Base-by-base conservation (phyloP, 2,797 vertebrate species). In the Gymnopithys bicolor region DNA sequence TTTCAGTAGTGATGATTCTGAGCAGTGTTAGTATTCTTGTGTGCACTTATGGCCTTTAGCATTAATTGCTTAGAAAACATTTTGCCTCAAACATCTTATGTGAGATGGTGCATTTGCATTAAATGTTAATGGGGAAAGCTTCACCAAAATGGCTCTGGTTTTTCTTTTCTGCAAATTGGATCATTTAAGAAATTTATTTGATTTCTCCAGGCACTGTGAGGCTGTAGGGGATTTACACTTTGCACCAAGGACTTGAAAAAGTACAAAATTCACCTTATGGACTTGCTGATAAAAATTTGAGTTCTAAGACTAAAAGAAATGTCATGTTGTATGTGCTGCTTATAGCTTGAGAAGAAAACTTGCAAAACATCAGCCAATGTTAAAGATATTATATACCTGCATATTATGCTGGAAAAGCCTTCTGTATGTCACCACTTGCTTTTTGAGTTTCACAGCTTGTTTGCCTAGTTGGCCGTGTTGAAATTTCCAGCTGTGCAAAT, bases 301-400 rank as follows among this genome's bases (percentile, higher is more conserved):
- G 3, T 49, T 68, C 18, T 41, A 52, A 75, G 62, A 55, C 15
- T 37, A 15, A 63, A 74, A 84, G 21, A 84, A 78, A 55, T 22
- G 12, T 48, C 3, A 0, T 68, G 27, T 19, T 63, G 2, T 45
- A 32, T 19, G 11, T n/a, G 13, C 6, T 4, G 7, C 27, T 30
- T 22, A 49, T 15, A 28, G 3, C 55, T 67, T 67, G 21, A 52
- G 37, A 56, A 48, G 19, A 63, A 80, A 74, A 68, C 30, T 37
- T 35, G 13, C 8, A 45, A 39, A 85, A 52, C 7, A 83, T 19
- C 35, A 69, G 12, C 11, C 3, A 15, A 3, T 30, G 9, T 73
- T 74, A 37, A 88, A 43, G 12, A n/a, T 11, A 24, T 23, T 81
- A 6, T 41, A 32, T 13, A 23, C 22, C n/a, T 63, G 24, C 4